phyloP scores from a whole-genome alignment of 2,888 invertebrate species.

The Nymphalis urticae region DNA sequence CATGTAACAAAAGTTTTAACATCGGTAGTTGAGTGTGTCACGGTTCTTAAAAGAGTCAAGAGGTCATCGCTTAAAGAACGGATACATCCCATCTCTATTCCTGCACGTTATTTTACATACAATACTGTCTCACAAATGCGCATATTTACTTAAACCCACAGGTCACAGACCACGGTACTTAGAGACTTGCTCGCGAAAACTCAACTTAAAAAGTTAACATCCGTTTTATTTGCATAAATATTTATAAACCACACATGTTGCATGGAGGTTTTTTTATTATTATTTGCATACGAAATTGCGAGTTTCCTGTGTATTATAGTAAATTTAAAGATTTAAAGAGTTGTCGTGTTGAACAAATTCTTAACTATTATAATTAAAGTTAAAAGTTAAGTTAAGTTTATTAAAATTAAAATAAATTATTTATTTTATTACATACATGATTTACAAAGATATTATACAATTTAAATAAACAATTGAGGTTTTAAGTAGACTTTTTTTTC shows the following conservation, averaged over 20 bases:
- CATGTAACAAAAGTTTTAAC: slow-evolving; percentile 41
- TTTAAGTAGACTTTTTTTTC: background rate
- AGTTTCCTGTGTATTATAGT: slow-evolving; percentile 39
- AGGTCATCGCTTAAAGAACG: slow-evolving; percentile 63
- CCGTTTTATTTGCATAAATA: slow-evolving; percentile 54
- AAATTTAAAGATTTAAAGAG: slow-evolving; percentile 18
- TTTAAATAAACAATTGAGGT: background rate
- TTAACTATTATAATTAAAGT: background rate
- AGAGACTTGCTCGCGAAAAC: slow-evolving; percentile 35
- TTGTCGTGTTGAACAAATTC: slow-evolving; percentile 8
- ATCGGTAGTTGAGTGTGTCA: slow-evolving; percentile 54
- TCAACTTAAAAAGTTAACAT: slow-evolving; percentile 40
- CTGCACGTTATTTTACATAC: slow-evolving; percentile 61
- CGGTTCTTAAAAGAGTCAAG: slow-evolving; percentile 45
- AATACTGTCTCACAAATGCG: slow-evolving; percentile 66
- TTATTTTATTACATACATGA: background rate
- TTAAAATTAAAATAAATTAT: too few relatives aligned
- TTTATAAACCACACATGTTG: slow-evolving; percentile 50
- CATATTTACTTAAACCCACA: slow-evolving; percentile 62
- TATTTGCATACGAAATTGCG: slow-evolving; percentile 39
- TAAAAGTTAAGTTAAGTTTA: too few relatives aligned
- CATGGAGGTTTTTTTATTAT: slow-evolving; percentile 33
- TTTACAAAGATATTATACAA: background rate
- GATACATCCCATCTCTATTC: slow-evolving; percentile 64
- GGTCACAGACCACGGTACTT: slow-evolving; percentile 36